Evolutionary conservation across 2,888 invertebrate species (phyloP), one percentile per base, ranked within the genome.

Genomic region (Noctua janthe): DNA sequence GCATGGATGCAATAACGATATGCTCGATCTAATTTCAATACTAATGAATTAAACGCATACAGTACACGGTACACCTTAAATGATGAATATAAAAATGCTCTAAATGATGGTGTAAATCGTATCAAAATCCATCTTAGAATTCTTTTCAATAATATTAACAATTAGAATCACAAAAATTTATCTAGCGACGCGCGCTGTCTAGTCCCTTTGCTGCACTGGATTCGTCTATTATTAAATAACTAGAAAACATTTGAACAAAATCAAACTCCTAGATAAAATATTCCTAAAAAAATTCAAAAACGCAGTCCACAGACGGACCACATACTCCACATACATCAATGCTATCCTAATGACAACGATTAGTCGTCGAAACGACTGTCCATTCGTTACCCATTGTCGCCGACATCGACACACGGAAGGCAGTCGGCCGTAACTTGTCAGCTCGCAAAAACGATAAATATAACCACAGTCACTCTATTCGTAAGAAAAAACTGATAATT

Each of bases 341-440:
- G 74, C 69, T 49, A 23, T 77, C 71, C 47, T 86, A 88, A 88
- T 90, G 80, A 80, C 59, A 10, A 62, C 66, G 29, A 86, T 88
- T 88, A 90, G 78, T 80, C 29, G 80, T 56, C 49, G 49, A 79
- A 82, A 82, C 80, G 80, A 80, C 72, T 23, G 74, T 69, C 69
- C 72, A 87, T 88, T 82, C 82, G 74, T 90, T 64, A 83, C 10
- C 83, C 67, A 90, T 90, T 88, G 88, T 88, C 67, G 74, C 39
- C 23, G 78, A n/a, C 71, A 79, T 39, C 20, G 78, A n/a, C 71
- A 79, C 72, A 72, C 88, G 78, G 89, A 82, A 90, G 83, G 74
- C 87, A 83, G 64, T 86, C 86, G 76, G 13, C 76, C 80, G 71
- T 80, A 74, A 76, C 77, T 59, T 20, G 73, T 73, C 75, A 56